These are phyloP conservation scores for Serrognathus titanus DNA, from an alignment of 2,888 invertebrate species.

Conservation along the genomic window DNA sequence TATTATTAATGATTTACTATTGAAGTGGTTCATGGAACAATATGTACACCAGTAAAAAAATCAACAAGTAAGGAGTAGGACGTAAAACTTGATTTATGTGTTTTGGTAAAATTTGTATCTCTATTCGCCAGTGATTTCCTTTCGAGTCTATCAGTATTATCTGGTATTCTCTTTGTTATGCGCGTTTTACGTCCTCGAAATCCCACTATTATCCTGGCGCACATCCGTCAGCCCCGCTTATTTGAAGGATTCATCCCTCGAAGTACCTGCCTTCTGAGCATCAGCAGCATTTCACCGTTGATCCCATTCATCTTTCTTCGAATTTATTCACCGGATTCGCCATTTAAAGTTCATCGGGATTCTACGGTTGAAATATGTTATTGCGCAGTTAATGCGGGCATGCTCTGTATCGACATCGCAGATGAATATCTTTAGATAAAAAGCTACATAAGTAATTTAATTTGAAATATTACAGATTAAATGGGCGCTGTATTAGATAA, in stretches of 20 bases:
- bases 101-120: slow-evolving; percentile 5
- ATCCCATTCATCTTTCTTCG: not conserved
- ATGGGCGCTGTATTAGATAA: too few species aligned
- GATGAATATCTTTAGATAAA: too few species aligned
- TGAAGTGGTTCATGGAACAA: too few species aligned
- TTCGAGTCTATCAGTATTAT: slow-evolving; percentile 19
- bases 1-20: too few species aligned
- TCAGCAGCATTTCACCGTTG: not conserved
- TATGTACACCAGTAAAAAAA: too few species aligned
- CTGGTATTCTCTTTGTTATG: slow-evolving; percentile 20
- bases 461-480: too few species aligned
- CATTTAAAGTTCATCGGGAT: not conserved
- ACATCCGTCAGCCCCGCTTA: slow-evolving; percentile 2
- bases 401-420: too few species aligned
- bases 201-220: not conserved
- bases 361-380: too few species aligned
- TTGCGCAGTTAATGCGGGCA: too few species aligned
- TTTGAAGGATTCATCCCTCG: not conserved
- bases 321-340: not conserved
- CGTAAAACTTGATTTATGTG: not conserved
- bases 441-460: too few species aligned
- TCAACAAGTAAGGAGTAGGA: too few species aligned
- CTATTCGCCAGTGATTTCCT: slow-evolving; percentile 17
- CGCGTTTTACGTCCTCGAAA: slow-evolving; percentile 6
- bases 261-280: not conserved